phyloP scores from a whole-genome alignment of 92 coral and sea anemone genomes.

The Paragorgia papillata region DNA sequence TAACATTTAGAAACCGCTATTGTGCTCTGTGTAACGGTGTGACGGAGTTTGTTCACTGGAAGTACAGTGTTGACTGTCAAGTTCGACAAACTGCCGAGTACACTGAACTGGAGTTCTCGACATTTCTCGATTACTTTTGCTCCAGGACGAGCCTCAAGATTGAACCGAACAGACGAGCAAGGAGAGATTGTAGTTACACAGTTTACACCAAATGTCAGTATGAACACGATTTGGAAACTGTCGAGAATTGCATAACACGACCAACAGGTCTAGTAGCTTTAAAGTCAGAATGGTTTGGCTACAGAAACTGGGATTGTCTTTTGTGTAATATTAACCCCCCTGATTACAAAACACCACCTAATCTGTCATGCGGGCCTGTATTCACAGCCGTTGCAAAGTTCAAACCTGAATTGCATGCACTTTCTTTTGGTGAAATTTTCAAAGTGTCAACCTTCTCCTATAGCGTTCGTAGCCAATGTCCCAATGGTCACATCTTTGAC shows the following conservation, averaged over 20 bases:
- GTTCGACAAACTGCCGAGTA: background rate
- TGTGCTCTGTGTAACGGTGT: slow-evolving; percentile 30
- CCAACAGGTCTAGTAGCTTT: background rate
- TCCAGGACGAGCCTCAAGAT: background rate
- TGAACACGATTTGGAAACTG: background rate
- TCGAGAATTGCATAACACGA: background rate
- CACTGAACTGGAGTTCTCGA: background rate
- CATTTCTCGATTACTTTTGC: slow-evolving; percentile 2
- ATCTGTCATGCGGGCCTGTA: background rate
- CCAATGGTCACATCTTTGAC: background rate
- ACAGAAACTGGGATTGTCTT: slow-evolving; percentile 15
- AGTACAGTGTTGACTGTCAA: background rate
- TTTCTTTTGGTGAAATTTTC: background rate
- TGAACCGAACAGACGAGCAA: background rate
- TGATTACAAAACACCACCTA: too few relatives aligned
- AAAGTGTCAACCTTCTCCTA: background rate
- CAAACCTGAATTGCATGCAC: background rate
- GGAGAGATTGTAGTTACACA: background rate
- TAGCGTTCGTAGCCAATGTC: background rate
- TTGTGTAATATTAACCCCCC: background rate
- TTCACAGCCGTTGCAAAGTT: background rate
- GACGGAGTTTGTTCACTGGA: background rate
- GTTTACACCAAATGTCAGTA: background rate
- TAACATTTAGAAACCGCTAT: slow-evolving; percentile 12
- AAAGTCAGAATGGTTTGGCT: background rate